These are phyloP conservation scores for Gymnodraco acuticeps DNA, from an alignment of 2,797 vertebrate genomes.

Conservation along the genomic window DNA sequence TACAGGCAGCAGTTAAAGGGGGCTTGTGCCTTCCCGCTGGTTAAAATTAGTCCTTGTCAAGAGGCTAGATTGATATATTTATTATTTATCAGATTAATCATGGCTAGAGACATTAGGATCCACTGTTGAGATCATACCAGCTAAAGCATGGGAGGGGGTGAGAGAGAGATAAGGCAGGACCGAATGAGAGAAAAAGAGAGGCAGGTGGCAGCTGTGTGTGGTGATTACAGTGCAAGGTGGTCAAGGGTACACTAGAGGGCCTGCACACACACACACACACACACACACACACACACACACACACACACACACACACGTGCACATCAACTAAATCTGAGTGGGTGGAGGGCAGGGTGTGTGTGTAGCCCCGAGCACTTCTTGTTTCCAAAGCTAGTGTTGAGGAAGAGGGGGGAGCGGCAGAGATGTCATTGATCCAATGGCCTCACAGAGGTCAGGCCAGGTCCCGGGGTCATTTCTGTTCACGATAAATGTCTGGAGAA, in stretches of 20 bases:
- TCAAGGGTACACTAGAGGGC: constrained; percentile 79
- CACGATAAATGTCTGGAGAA: constrained; percentile 81
- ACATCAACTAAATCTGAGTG: constrained; percentile 61
- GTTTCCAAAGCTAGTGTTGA: constrained; percentile 71
- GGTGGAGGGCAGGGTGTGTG: constrained; percentile 53
- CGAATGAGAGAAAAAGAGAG: constrained; percentile 43
- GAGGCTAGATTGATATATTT: constrained; percentile 99
- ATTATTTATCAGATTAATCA: constrained; percentile 99
- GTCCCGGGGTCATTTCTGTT: constrained; percentile 89
- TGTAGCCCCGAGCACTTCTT: constrained; percentile 78
- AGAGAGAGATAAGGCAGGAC: constrained; percentile 24
- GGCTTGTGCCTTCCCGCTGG: constrained; percentile 94
- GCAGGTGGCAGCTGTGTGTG: constrained; percentile 81
- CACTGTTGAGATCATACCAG: constrained; percentile 84
- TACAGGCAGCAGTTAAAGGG: constrained; percentile 95
- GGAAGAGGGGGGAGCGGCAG: constrained; percentile 45
- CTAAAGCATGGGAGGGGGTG: constrained; percentile 65
- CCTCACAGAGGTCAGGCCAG: constrained; percentile 78
- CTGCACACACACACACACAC: constrained; percentile 61
- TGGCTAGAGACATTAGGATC: constrained; percentile 93
- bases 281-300: constrained; percentile 24
- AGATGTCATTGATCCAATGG: constrained; percentile 82
- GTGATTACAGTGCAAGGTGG: constrained; percentile 83
- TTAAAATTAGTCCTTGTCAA: constrained; percentile 99
- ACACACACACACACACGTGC: neutral